phyloP scores from a whole-genome alignment of 2,113 vertebrate genomes.

The Triplophysa siluroides region DNA sequence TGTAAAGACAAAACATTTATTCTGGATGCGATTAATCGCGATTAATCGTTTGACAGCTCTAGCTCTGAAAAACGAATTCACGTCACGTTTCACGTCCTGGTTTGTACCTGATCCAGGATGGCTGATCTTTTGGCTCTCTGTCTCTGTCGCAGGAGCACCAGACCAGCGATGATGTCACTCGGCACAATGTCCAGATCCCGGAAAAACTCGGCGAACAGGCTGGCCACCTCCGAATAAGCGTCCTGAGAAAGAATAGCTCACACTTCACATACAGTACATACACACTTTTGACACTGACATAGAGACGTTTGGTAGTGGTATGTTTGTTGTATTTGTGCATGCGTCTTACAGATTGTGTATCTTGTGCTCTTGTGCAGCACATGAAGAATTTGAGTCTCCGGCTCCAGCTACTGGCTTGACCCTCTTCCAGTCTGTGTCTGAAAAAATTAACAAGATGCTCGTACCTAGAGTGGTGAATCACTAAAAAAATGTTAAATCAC shows the following conservation, averaged over 20 bases:
- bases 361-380: slow-evolving; percentile 95
- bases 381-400: slow-evolving; percentile 95
- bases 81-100: neutral
- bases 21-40: too few species aligned
- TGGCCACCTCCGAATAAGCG: slow-evolving; percentile 98
- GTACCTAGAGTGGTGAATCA: too few species aligned
- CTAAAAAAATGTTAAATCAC: too few species aligned
- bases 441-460: neutral
- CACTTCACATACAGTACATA: neutral
- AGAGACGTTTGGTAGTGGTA: neutral
- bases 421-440: slow-evolving; percentile 95
- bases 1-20: too few species aligned
- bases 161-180: slow-evolving; percentile 95
- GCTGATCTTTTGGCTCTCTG: slow-evolving; percentile 90
- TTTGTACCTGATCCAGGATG: slow-evolving; percentile 79
- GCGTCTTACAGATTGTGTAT: slow-evolving; percentile 91
- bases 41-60: too few species aligned
- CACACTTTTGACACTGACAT: too few species aligned
- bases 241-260: slow-evolving; percentile 74
- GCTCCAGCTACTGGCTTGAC: slow-evolving; percentile 98
- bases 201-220: slow-evolving; percentile 98
- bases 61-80: too few species aligned
- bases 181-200: slow-evolving; percentile 98
- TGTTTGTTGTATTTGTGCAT: slow-evolving; percentile 20
- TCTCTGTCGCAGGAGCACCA: slow-evolving; percentile 92